Conservation (phyloP, 2,888 invertebrate species). For the Chrysina gloriosa region DNA sequence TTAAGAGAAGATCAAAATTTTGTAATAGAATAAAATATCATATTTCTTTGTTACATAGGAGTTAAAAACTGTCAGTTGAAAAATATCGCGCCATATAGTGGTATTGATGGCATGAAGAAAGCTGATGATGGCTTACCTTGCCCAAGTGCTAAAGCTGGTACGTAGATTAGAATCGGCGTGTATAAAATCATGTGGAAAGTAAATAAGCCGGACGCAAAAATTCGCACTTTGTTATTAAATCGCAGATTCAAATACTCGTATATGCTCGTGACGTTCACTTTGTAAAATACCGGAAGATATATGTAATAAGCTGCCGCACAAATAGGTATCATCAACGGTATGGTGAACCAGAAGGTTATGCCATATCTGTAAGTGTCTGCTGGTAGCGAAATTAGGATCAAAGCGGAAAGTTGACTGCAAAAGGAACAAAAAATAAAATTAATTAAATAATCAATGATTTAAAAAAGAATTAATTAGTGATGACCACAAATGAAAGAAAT, state of each 20-base stretch:
- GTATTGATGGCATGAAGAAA: no score
- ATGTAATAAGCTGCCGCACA: constrained; percentile 55
- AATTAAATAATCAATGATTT: no score
- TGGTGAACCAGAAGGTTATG: constrained; percentile 70
- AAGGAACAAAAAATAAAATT: not conserved
- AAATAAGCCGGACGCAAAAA: constrained; percentile 72
- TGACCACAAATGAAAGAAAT: no score
- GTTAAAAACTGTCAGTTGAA: no score
- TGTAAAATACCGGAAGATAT: constrained; percentile 65
- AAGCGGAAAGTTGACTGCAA: constrained; percentile 78
- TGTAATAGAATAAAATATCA: no score
- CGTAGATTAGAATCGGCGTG: constrained; percentile 76
- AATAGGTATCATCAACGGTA: constrained; percentile 62
- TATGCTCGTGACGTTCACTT: constrained; percentile 76
- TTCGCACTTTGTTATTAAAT: constrained; percentile 71
- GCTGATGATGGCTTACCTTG: constrained; percentile 75
- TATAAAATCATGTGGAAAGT: constrained; percentile 71
- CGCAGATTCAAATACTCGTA: constrained; percentile 77
- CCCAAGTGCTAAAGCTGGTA: constrained; percentile 77
- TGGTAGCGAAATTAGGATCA: constrained; percentile 79
- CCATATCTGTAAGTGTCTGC: constrained; percentile 81
- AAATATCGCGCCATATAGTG: no score
- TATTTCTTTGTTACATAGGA: no score
- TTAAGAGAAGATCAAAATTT: no score
- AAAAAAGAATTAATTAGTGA: no score